Percentiles rank a stretch among this genome's conserved stretches.
phyloP scores from a whole-genome alignment of 2,113 vertebrate genomes.

The Dolichallabes microphthalmus region DNA sequence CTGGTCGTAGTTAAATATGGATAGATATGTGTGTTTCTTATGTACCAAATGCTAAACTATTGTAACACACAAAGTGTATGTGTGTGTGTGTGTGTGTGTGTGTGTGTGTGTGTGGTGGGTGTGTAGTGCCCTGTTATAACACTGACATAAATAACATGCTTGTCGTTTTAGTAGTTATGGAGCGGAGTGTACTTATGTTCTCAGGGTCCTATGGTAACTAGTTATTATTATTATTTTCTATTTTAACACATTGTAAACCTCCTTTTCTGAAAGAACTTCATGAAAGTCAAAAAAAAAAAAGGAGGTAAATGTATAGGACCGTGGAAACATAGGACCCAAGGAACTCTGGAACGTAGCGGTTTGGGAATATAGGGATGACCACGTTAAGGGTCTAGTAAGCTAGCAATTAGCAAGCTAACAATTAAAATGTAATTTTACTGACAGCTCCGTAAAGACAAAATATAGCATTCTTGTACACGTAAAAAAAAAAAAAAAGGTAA shows the following conservation, averaged over 20 bases:
- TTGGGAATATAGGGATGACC: too few relatives aligned
- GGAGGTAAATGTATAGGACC: too few relatives aligned
- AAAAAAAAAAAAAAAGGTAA: too few relatives aligned
- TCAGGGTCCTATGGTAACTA: too few relatives aligned
- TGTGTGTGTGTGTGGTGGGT: too few relatives aligned
- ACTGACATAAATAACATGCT: not conserved
- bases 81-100: not conserved
- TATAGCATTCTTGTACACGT: not conserved
- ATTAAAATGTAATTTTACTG: not conserved
- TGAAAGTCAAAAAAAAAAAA: too few relatives aligned
- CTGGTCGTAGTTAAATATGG: constrained; percentile 12
- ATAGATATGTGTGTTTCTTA: not conserved
- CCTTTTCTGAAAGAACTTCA: too few relatives aligned
- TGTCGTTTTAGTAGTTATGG: not conserved
- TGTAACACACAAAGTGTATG: not conserved
- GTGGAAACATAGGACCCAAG: too few relatives aligned
- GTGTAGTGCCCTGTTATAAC: not conserved
- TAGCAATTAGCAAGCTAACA: not conserved
- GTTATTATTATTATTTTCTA: too few relatives aligned
- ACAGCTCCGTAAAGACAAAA: not conserved
- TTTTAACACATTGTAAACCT: too few relatives aligned
- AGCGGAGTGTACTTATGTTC: too few relatives aligned
- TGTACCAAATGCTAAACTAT: not conserved
- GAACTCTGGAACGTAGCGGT: too few relatives aligned
- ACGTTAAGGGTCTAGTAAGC: not conserved